phyloP scores from a whole-genome alignment of 2,113 vertebrate genomes.

The Herpetotheres cachinnans region DNA sequence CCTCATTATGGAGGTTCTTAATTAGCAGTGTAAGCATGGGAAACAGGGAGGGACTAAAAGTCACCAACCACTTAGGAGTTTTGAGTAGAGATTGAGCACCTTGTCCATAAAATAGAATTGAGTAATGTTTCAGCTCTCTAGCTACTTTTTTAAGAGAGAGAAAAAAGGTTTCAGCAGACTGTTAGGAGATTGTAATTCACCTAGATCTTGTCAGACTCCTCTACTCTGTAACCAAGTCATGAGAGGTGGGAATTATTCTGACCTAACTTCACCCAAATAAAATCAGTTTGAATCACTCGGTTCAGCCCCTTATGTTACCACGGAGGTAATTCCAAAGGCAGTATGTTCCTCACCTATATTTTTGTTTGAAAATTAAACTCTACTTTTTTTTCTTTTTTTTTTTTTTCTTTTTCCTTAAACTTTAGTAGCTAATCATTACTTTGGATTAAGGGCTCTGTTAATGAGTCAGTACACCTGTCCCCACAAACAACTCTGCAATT shows the following conservation, averaged over 20 bases:
- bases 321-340: neutral
- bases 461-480: neutral
- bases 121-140: neutral
- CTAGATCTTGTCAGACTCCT: neutral
- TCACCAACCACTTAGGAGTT: neutral
- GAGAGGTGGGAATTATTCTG: neutral
- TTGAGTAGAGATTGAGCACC: neutral
- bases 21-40: neutral
- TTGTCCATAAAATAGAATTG: neutral
- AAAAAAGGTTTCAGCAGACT: neutral
- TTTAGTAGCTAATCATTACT: neutral
- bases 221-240: neutral
- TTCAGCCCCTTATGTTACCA: neutral
- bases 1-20: neutral
- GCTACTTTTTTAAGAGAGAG: neutral
- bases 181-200: neutral
- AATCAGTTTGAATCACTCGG: neutral
- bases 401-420: too few relatives aligned
- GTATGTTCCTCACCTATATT: neutral
- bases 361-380: neutral
- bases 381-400: neutral
- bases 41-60: neutral
- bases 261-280: neutral
- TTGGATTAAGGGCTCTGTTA: neutral
- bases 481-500: neutral